Conservation (phyloP, 1,140 invertebrate species). For the Zaprionus nigranus region DNA sequence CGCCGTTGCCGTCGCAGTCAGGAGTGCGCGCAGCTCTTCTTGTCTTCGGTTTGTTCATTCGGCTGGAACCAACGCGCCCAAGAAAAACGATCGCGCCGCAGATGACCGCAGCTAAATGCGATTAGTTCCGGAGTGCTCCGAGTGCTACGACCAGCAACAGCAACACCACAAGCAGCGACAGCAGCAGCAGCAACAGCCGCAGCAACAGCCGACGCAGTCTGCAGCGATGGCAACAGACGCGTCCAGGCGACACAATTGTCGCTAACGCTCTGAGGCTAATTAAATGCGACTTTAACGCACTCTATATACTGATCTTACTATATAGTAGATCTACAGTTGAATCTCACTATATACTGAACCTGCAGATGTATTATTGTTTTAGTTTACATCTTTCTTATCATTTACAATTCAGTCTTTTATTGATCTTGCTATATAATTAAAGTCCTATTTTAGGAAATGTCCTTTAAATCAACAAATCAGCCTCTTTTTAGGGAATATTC, state of each 20-base stretch:
- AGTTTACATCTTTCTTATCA: background rate
- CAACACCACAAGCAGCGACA: background rate
- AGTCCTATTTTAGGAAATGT: no score
- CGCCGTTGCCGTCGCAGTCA: background rate
- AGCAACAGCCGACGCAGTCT: background rate
- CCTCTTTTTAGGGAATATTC: no score
- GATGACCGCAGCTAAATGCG: conserved; percentile 81
- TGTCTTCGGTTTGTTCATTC: conserved; percentile 40
- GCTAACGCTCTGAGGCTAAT: background rate
- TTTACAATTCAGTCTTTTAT: no score
- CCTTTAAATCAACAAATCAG: no score
- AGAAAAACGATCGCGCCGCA: conserved; percentile 75
- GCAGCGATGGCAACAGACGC: background rate
- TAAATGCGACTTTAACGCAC: background rate
- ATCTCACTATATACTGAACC: background rate
- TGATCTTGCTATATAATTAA: background rate
- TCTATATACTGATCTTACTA: no score
- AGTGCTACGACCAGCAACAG: conserved; percentile 38
- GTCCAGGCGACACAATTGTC: conserved; percentile 1
- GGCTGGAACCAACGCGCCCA: conserved; percentile 68
- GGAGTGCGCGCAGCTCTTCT: background rate
- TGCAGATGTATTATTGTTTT: background rate
- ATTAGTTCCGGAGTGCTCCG: conserved; percentile 78
- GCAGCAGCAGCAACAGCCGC: conserved; percentile 14
- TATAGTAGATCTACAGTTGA: no score